Percentiles rank a stretch among this genome's conserved stretches.
Conservation (phyloP, 2,797 vertebrate genomes). For the Dallia pectoralis region DNA sequence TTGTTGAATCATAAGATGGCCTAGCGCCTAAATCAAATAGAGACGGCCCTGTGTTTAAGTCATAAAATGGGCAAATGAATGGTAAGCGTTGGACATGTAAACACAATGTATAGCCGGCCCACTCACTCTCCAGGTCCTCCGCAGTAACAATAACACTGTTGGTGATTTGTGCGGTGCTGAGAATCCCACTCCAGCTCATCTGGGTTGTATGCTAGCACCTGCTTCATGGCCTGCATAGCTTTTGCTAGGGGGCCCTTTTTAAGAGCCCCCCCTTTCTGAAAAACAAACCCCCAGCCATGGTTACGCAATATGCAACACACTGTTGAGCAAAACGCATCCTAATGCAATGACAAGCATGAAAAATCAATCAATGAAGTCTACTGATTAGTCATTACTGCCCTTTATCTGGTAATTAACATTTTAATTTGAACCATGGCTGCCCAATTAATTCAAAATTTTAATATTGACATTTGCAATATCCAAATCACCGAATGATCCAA, state of each 20-base stretch:
- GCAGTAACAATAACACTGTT: slow-evolving; percentile 97
- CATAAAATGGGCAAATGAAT: too few relatives aligned
- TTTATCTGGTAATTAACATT: too few relatives aligned
- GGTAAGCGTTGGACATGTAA: neutral
- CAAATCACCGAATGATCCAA: too few relatives aligned
- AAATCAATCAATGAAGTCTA: too few relatives aligned
- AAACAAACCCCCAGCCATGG: neutral
- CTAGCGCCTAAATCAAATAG: neutral
- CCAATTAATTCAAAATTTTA: too few relatives aligned
- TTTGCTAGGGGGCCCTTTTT: slow-evolving; percentile 90
- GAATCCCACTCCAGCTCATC: slow-evolving; percentile 93
- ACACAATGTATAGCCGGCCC: neutral
- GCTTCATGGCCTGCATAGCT: slow-evolving; percentile 89
- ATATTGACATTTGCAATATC: too few relatives aligned
- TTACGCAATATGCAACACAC: neutral
- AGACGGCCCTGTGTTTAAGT: too few relatives aligned
- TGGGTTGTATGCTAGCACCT: slow-evolving; percentile 86
- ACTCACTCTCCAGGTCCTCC: slow-evolving; percentile 94
- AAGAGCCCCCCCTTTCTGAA: slow-evolving; percentile 92
- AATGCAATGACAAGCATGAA: neutral
- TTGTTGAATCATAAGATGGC: neutral
- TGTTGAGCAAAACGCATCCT: neutral
- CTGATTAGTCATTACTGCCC: too few relatives aligned
- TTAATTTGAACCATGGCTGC: too few relatives aligned
- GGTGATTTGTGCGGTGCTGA: slow-evolving; percentile 91